These are phyloP conservation scores for Scylla paramamosain DNA, from an alignment of 1,140 invertebrate genomes.

Conservation along the genomic window DNA sequence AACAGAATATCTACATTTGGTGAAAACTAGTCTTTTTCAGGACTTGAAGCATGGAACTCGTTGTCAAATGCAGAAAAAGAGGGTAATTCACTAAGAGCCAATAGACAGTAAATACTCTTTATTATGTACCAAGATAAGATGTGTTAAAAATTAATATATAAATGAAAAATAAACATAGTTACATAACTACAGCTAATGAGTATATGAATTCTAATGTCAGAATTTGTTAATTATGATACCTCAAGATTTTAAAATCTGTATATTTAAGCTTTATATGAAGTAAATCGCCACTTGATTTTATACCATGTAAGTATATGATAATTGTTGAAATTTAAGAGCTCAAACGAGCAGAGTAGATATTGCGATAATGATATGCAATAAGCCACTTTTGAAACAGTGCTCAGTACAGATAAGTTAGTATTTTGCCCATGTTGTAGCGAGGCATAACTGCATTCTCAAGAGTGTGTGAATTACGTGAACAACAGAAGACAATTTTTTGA, in stretches of 20 bases:
- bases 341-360: background rate
- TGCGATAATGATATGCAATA: background rate
- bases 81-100: background rate
- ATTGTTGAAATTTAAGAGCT: background rate
- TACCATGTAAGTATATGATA: background rate
- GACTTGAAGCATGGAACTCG: background rate
- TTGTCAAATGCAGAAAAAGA: background rate
- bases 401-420: background rate
- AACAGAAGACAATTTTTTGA: background rate
- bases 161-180: background rate
- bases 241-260: background rate
- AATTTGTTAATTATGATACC: background rate
- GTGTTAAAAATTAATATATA: background rate
- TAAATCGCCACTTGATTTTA: background rate
- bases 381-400: background rate
- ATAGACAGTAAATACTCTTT: background rate
- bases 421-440: background rate
- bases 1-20: too few relatives aligned
- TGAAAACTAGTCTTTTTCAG: background rate
- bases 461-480: background rate
- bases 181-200: background rate
- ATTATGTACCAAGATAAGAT: background rate
- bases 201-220: background rate
- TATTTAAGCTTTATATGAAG: background rate
- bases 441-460: background rate